These are phyloP conservation scores for Trichacis sp. DNA, from an alignment of 2,888 invertebrate species.

Conservation along the genomic window DNA sequence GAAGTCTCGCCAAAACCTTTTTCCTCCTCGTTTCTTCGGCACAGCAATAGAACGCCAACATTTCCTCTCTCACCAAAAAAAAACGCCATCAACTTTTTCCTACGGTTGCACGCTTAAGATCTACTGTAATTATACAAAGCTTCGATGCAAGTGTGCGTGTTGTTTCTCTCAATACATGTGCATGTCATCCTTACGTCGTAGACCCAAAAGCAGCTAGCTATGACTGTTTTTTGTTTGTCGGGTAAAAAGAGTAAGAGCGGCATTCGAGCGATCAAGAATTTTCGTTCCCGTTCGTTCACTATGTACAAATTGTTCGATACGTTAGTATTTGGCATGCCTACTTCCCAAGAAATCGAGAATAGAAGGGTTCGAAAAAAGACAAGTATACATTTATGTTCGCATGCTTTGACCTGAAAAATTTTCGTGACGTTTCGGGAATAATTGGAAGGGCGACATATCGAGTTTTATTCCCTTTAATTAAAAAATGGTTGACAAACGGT, in stretches of 20 bases:
- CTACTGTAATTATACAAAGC: constrained; percentile 32
- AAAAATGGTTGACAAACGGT: no score
- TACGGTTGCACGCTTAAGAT: constrained; percentile 8
- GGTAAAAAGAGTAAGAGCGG: constrained; percentile 56
- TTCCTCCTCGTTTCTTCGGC: not conserved
- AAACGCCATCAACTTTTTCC: no score
- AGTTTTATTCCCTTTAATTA: no score
- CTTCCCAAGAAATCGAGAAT: constrained; percentile 51
- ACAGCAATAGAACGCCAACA: no score
- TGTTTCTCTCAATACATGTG: constrained; percentile 31
- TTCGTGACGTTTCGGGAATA: constrained; percentile 2
- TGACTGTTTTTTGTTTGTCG: no score
- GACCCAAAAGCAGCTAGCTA: constrained; percentile 67
- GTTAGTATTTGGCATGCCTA: constrained; percentile 68
- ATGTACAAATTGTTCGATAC: constrained; percentile 61
- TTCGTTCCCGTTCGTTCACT: constrained; percentile 53
- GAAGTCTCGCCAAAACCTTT: not conserved
- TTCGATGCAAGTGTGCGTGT: constrained; percentile 32
- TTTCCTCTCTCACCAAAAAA: no score
- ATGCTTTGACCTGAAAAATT: no score
- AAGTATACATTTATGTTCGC: no score
- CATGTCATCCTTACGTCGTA: constrained; percentile 57
- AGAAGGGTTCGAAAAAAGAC: constrained; percentile 15
- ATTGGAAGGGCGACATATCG: no score
- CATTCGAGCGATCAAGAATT: constrained; percentile 53